phyloP scores from a whole-genome alignment of 2,113 vertebrate genomes.

The Apodemus speciosus region DNA sequence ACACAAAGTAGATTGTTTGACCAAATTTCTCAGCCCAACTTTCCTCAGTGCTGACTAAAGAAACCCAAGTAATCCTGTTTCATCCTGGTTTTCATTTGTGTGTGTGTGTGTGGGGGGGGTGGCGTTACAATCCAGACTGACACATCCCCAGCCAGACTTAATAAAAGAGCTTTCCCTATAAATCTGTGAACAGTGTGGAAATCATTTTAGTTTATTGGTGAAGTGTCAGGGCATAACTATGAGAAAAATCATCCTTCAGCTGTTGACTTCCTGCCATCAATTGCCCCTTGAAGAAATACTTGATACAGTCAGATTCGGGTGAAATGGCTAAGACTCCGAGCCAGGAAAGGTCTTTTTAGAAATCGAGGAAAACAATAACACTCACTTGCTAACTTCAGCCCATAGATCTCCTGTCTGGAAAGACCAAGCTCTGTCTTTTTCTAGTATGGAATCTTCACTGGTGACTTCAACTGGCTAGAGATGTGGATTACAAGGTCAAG shows the following conservation, averaged over 20 bases:
- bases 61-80: neutral
- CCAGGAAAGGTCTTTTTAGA: constrained; percentile 2
- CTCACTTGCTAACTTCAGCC: constrained; percentile 56
- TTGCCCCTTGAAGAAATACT: constrained; percentile 66
- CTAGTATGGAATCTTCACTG: neutral
- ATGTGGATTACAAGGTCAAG: constrained; percentile 73
- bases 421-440: neutral
- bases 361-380: constrained; percentile 70
- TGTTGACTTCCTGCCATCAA: constrained; percentile 33
- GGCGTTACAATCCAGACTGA: neutral
- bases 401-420: neutral
- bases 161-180: neutral
- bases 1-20: constrained; percentile 40
- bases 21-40: neutral
- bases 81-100: neutral
- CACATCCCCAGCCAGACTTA: neutral
- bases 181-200: constrained; percentile 33
- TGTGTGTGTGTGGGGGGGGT: neutral
- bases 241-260: constrained; percentile 49
- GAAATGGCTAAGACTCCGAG: constrained; percentile 41
- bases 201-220: constrained; percentile 59
- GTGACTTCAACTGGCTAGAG: neutral
- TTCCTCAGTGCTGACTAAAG: constrained; percentile 12
- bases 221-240: constrained; percentile 46
- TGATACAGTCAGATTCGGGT: constrained; percentile 61